These are phyloP conservation scores for Magallana gigas DNA, from an alignment of 1,140 invertebrate genomes.

Conservation along the genomic window DNA sequence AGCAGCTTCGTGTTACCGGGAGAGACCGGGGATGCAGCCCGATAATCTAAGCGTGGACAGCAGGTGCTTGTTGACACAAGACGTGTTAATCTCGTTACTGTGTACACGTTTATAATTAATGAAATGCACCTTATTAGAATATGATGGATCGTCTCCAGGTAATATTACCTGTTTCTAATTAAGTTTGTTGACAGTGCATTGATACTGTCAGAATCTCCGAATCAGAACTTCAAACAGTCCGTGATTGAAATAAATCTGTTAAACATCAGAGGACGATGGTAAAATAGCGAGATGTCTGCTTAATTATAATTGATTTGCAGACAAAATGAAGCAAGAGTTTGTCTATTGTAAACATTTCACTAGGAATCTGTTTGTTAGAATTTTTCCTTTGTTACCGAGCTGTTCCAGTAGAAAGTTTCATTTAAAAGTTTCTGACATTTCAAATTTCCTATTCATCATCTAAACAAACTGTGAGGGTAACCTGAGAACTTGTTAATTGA, in stretches of 20 bases:
- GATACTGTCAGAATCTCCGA: background rate
- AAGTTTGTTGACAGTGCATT: background rate
- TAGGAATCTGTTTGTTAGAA: background rate
- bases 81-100: background rate
- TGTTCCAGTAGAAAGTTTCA: background rate
- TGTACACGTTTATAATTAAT: background rate
- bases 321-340: background rate
- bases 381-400: background rate
- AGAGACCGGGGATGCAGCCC: too few species aligned
- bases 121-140: background rate
- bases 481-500: background rate
- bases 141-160: background rate
- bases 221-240: background rate
- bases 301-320: conserved; percentile 8
- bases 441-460: conserved; percentile 9
- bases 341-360: background rate
- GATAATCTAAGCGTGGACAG: background rate
- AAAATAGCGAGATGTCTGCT: background rate
- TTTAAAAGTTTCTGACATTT: conserved; percentile 12
- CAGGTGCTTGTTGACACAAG: background rate
- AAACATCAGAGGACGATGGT: background rate
- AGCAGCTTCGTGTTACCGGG: too few species aligned
- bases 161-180: conserved; percentile 15
- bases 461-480: background rate
- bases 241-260: conserved; percentile 15